These are phyloP conservation scores for Corythornis vintsioides DNA, from an alignment of 2,113 vertebrate species.

Conservation along the genomic window DNA sequence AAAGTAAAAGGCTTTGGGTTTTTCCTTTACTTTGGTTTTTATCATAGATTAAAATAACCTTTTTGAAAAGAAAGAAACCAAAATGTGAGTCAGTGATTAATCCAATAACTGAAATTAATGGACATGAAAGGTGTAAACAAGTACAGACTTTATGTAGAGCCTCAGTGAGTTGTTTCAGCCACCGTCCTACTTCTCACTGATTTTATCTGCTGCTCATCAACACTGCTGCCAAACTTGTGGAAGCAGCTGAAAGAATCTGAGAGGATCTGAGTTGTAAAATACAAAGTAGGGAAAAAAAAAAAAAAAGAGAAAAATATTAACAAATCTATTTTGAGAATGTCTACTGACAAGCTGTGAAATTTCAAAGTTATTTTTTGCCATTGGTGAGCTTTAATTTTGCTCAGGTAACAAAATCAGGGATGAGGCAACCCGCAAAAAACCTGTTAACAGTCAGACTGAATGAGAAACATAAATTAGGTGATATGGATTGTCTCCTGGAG, in stretches of 20 bases:
- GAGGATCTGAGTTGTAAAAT: neutral
- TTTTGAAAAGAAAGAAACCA: neutral
- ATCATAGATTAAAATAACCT: accelerated
- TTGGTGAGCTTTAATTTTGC: neutral
- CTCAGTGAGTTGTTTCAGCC: neutral
- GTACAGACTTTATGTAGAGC: neutral
- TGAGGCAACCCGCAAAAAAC: neutral
- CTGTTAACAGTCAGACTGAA: neutral
- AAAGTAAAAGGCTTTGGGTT: neutral
- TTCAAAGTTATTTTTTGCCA: neutral
- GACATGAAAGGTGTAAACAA: neutral
- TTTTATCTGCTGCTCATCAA: neutral
- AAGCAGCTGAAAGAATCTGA: neutral
- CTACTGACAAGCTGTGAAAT: neutral
- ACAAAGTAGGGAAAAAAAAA: neutral
- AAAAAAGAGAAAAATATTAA: neutral
- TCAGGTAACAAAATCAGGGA: neutral
- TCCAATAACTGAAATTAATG: neutral
- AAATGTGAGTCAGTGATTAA: neutral
- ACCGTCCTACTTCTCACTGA: neutral
- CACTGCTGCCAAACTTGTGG: neutral
- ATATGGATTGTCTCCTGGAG: neutral
- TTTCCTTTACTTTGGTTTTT: neutral
- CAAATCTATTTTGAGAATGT: neutral
- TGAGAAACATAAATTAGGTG: neutral